Percentiles rank a stretch among this genome's conserved stretches.
phyloP scores from a whole-genome alignment of 30 jellyfish, hydroid and myxozoan species.

The Aurelia sp. region DNA sequence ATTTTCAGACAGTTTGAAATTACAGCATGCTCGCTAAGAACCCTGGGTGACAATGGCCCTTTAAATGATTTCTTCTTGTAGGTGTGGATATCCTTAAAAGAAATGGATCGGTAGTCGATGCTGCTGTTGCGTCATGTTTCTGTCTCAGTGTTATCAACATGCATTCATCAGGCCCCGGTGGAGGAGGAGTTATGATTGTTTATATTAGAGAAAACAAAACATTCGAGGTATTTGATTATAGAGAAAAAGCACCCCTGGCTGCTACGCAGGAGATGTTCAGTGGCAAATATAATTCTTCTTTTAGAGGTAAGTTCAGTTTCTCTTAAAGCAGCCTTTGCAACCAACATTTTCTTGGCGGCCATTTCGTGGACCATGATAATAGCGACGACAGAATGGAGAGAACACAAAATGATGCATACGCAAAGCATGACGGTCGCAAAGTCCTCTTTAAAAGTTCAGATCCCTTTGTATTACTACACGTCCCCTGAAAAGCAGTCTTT shows the following conservation, averaged over 20 bases:
- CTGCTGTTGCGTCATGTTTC: constrained; percentile 90
- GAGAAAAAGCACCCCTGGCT: constrained; percentile 88
- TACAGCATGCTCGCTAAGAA: no score
- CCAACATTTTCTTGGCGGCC: no score
- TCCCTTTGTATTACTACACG: no score
- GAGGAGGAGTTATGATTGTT: constrained; percentile 95
- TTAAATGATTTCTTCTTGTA: neutral
- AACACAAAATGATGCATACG: no score
- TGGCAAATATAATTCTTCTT: constrained; percentile 38
- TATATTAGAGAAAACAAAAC: constrained; percentile 84
- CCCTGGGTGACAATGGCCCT: no score
- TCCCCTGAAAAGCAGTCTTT: no score
- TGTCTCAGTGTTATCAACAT: constrained; percentile 92
- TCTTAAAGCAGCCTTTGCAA: no score
- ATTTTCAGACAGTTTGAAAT: no score
- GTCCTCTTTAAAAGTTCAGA: no score
- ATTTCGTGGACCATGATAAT: no score
- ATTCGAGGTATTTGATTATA: constrained; percentile 80
- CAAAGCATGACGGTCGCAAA: no score
- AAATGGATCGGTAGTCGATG: constrained; percentile 96
- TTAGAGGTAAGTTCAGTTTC: constrained; percentile 43
- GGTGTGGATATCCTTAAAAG: constrained; percentile 78
- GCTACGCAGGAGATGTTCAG: constrained; percentile 68
- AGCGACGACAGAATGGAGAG: no score
- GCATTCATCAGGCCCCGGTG: constrained; percentile 97